Conservation (phyloP, 2,113 vertebrate genomes). For the Leptobrachium leishanense region DNA sequence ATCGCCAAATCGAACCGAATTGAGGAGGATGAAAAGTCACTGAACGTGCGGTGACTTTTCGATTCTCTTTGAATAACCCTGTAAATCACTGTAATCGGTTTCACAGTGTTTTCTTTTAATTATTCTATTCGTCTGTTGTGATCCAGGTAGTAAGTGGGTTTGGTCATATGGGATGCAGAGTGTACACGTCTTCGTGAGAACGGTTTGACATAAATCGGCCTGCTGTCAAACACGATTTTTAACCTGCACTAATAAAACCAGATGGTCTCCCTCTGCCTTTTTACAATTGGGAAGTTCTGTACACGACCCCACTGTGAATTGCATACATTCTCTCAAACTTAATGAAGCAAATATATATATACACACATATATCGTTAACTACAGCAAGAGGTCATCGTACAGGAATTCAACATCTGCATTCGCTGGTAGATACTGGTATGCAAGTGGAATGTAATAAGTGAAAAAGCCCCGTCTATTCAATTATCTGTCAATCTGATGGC, state of each 20-base stretch:
- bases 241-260: no score
- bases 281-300: neutral
- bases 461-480: neutral
- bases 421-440: conserved; percentile 33
- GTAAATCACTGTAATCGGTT: no score
- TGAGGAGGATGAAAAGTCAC: no score
- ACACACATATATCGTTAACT: neutral
- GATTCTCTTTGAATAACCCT: no score
- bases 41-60: no score
- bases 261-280: neutral
- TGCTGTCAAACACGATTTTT: neutral
- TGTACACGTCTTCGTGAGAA: no score
- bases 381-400: conserved; percentile 9
- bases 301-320: neutral
- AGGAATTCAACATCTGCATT: conserved; percentile 40
- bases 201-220: no score
- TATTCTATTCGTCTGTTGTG: no score
- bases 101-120: no score
- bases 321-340: conserved; percentile 5
- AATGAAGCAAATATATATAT: conserved; percentile 8
- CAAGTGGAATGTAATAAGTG: conserved; percentile 28
- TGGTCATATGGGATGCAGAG: no score
- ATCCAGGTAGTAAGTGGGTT: no score
- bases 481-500: conserved; percentile 28
- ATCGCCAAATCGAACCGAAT: no score